Base-by-base conservation (phyloP, 2,888 invertebrate genomes). In the Xanthostigma xanthostigma region DNA sequence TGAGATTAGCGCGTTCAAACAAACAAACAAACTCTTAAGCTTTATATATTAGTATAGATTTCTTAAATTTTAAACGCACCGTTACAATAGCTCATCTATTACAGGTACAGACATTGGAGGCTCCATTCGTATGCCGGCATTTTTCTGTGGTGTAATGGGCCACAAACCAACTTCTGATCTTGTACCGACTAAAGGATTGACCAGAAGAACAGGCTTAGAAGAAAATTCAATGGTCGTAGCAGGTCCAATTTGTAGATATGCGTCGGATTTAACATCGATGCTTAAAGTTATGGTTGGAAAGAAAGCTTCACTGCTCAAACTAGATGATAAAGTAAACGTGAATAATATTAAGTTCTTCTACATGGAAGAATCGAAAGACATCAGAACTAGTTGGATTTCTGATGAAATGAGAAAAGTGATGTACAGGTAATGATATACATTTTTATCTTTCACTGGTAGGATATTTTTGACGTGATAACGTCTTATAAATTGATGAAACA, bases 61-160 rank as follows among this genome's bases (percentile, higher is more conserved):
- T 8, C 14, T 14, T n/a, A 12, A 13, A 42, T 45, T 9, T 37
- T 37, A 50, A 17, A 11, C 40, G 41, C 11, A 34, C n/a, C 9
- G 34, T 45, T 35, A 13, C 36, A 42, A n/a, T 12, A 10, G 8
- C 8, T 27, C 12, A 1, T 50, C 48, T 41, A 52, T 56, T 58
- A 43, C 54, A 78, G 79, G 81, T 34, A 84, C 86, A 0, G 97
- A 97, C 64, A 94, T 97, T 58, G 96, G 95, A n/a, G 97, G 97
- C 0, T 94, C 94, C 5, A 87, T 91, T 43, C 78, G 97, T 36
- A 90, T 93, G 77, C 94, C 94, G 0, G 80, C 86, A 0, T 90
- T 86, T 64, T 91, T 82, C 71, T 91, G 89, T 68, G 93, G 94
- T 1, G 71, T 93, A 45, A 93, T 81, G 66, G 93, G 87, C 0